Evolutionary conservation across 2,888 invertebrate genomes (phyloP).

Genomic region (Drosophila prolongata): DNA sequence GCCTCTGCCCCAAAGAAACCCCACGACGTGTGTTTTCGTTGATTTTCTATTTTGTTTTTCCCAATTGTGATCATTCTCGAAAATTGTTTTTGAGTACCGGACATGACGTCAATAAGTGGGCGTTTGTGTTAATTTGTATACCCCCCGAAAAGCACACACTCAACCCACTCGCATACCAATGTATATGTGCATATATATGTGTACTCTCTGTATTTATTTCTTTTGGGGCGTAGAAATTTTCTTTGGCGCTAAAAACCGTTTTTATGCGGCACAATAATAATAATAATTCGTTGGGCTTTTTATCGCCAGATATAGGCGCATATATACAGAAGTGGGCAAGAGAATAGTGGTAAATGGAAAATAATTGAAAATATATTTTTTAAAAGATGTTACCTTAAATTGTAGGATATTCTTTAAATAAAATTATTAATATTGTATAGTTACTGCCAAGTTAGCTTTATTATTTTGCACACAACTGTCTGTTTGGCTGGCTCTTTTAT

Average conservation of each 20-base stretch:
- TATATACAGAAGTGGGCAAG: not conserved
- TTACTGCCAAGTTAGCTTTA: not conserved
- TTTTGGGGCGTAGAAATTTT: slow-evolving; percentile 35
- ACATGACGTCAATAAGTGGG: slow-evolving; percentile 84
- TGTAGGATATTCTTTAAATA: too few relatives aligned
- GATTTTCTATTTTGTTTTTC: slow-evolving; percentile 76
- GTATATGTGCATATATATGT: slow-evolving; percentile 7
- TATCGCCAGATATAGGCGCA: slow-evolving; percentile 41
- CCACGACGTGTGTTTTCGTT: slow-evolving; percentile 49
- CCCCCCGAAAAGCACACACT: slow-evolving; percentile 46
- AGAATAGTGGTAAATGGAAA: not conserved
- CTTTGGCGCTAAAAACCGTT: slow-evolving; percentile 49
- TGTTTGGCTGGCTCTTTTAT: slow-evolving; percentile 15
- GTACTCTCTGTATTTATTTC: slow-evolving; percentile 26
- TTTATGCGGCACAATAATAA: slow-evolving; percentile 58
- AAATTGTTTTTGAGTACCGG: slow-evolving; percentile 83
- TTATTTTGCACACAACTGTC: not conserved
- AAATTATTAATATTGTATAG: too few relatives aligned
- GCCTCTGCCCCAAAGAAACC: not conserved
- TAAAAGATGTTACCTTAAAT: too few relatives aligned
- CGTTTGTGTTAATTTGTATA: slow-evolving; percentile 82
- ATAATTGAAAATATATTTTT: too few relatives aligned
- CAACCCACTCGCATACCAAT: slow-evolving; percentile 17
- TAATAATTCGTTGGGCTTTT: slow-evolving; percentile 57
- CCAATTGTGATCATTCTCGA: slow-evolving; percentile 81